Base-by-base conservation (phyloP, 2,113 vertebrate genomes). In the Butorides virescens region DNA sequence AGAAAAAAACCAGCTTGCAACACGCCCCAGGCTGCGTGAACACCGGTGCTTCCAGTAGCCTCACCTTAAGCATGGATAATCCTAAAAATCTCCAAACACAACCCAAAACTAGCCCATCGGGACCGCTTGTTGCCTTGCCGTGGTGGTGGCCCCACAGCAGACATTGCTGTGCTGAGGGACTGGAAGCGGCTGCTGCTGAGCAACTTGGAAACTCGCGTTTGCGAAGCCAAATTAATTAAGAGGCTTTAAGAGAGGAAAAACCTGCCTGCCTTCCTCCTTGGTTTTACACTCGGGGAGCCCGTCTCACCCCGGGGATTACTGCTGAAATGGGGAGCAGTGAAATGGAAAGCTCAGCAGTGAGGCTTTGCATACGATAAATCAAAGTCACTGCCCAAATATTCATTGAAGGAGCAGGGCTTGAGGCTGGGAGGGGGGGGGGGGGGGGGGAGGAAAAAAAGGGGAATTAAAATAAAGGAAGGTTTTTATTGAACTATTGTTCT, bases 261-360 rank as follows among this genome's bases (percentile, higher is more conserved):
- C 53, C 88, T 96, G 83, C 87, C 73, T 97, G 82, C 76, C 76
- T 88, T 84, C 67, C 47, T n/a, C 44, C 47, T 70, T 5, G 3
- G 36, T 88, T 83, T 85, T 79, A 61, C 37, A 77, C 55, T 68
- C 1, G 2, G 63, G 88, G 77, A 93, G 72, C 78, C 13, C 0
- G 4, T 92, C 94, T 90, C 34, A 71, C 82, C 86, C 67, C 0
- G 0, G 95, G 92, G 96, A 96, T 97, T 96, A 95, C 67, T 78
- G 86, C 88, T 92, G 94, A 94, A 95, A 94, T 36, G 67, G 86
- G 85, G 91, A 94, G 93, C 85, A 88, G 47, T 73, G 96, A 73
- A 91, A 96, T 87, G 97, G 97, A 96, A 97, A 96, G 65, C 91
- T 91, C 71, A 88, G 96, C 82, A 93, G n/a, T 12, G 63, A 85